Base-by-base conservation (phyloP, 1,140 invertebrate species). In the Oreohelix idahoensis region DNA sequence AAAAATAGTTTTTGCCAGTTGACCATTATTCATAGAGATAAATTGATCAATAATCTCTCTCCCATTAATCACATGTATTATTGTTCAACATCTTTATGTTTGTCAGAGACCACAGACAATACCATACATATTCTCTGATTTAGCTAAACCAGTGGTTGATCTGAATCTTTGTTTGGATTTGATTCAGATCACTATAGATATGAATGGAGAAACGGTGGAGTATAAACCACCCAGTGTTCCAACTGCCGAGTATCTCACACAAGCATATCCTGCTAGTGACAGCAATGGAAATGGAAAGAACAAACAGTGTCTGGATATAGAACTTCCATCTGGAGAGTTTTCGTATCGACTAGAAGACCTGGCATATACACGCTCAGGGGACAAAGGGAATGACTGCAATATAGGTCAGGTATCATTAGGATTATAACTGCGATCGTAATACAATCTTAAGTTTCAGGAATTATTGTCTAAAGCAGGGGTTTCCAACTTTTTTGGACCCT, bases 321-420 rank as follows among this genome's bases (percentile, higher is more conserved):
- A 84, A 11, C 69, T 90, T 35, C 82, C 84, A 0, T 74, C 38
- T 69, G 92, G 92, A 20, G 79, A 83, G n/a, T 77, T 87, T 80
- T 88, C 90, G 8, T 94, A 92, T 86, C 88, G 91, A 63, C 85
- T 94, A 5, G 92, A 91, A 81, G 93, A 94, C 26, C 87, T 94
- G 51, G 93, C 93, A 8, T 94, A 90, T 81, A 93, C 93, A 23
- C 87, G 94, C 51, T 94, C 93, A 91, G 94, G 94, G n/a, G 94
- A 94, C 85, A 94, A 94, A 86, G 94, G 93, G 66, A 92, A 94
- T 85, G 90, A 86, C 76, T 92, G 89, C 81, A 94, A 94, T 86
- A 93, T 94, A 83, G 94, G 91, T 91, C 0, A 87, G 73, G 32
- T 79, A 15, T 5, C 42, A 8, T 45, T 36, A 15, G 13, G 35